These are phyloP conservation scores for Chrysemys picta DNA, from an alignment of 2,113 vertebrate species.

Conservation along the genomic window DNA sequence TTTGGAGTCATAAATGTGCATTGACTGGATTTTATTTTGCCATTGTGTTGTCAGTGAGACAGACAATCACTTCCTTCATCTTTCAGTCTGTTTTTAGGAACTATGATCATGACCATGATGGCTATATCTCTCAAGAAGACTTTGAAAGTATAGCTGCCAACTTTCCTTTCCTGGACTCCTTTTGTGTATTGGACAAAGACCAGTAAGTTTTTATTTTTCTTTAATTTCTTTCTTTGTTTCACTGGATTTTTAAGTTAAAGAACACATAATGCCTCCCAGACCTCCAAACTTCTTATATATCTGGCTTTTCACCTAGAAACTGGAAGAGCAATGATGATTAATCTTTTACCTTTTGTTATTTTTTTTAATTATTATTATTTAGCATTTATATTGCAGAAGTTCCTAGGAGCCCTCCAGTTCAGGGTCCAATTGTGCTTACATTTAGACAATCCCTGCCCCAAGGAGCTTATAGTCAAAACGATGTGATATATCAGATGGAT, in stretches of 20 bases:
- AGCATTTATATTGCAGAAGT: neutral
- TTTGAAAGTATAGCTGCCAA: slow-evolving; percentile 97
- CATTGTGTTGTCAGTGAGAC: neutral
- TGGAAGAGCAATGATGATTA: neutral
- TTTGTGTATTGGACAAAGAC: slow-evolving; percentile 97
- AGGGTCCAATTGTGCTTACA: neutral
- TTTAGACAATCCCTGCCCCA: neutral
- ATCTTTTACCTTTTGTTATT: neutral
- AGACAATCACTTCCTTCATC: neutral
- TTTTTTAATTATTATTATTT: neutral
- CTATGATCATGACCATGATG: slow-evolving; percentile 95
- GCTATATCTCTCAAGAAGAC: slow-evolving; percentile 97
- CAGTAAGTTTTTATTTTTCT: slow-evolving; percentile 86
- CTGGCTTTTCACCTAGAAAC: neutral
- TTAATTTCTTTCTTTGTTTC: neutral
- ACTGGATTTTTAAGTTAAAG: neutral
- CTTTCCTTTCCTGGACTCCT: slow-evolving; percentile 97
- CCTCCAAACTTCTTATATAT: neutral
- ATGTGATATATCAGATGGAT: neutral
- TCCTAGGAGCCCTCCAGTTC: neutral
- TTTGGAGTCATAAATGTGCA: neutral
- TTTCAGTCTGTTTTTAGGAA: slow-evolving; percentile 97
- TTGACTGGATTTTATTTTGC: neutral
- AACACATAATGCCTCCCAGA: neutral
- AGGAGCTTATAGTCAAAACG: neutral